These are phyloP conservation scores for Limnephilus lunatus DNA, from an alignment of 2,888 invertebrate species.

Conservation along the genomic window DNA sequence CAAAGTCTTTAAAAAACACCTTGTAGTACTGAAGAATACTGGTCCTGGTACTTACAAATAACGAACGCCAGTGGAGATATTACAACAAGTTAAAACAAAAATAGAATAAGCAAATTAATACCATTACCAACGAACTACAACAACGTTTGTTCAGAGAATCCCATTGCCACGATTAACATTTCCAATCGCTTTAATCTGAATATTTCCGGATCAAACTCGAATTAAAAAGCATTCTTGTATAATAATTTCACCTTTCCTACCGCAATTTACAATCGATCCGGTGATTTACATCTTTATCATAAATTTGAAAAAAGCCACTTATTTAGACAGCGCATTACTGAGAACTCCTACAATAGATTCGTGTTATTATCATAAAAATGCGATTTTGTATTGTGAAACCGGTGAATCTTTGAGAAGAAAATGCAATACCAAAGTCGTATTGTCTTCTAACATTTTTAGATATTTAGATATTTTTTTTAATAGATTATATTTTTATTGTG, in stretches of 20 bases:
- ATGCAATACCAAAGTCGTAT: too few relatives aligned
- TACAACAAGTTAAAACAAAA: too few relatives aligned
- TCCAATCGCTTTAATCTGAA: not conserved
- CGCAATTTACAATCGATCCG: not conserved
- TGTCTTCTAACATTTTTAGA: too few relatives aligned
- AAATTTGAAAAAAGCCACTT: not conserved
- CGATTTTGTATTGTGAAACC: not conserved
- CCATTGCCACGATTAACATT: not conserved
- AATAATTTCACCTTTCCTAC: not conserved
- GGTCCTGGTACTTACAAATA: too few relatives aligned
- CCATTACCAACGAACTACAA: not conserved
- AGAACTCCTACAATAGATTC: not conserved
- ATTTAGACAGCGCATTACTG: not conserved
- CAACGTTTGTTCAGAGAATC: not conserved
- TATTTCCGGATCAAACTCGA: not conserved
- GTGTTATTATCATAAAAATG: not conserved
- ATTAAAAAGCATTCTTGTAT: not conserved
- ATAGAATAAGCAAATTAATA: too few relatives aligned
- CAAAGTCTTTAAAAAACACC: too few relatives aligned
- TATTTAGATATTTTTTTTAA: too few relatives aligned
- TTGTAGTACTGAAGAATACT: too few relatives aligned
- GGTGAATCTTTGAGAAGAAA: not conserved
- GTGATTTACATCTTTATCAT: not conserved
- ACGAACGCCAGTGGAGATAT: too few relatives aligned
- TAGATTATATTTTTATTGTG: too few relatives aligned